These are phyloP conservation scores for Notolepis coatsorum DNA, from an alignment of 2,797 vertebrate species.

Conservation along the genomic window DNA sequence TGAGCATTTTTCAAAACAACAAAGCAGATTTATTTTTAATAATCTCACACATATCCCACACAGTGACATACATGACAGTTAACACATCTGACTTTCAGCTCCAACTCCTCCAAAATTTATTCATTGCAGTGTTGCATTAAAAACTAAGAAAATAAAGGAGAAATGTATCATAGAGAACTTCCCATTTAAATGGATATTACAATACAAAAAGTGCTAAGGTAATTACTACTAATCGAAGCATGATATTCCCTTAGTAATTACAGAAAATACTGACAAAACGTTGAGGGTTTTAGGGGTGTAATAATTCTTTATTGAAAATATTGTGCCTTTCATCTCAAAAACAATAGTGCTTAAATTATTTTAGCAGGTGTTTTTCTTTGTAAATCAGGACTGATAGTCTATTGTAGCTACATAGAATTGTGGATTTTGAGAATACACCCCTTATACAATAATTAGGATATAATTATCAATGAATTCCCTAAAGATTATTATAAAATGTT, in stretches of 20 bases:
- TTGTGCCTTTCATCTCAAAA: background rate
- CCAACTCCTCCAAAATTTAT: too few relatives aligned
- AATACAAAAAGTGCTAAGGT: constrained; percentile 46
- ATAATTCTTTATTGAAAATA: constrained; percentile 15
- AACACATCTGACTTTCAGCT: too few relatives aligned
- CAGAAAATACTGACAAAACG: constrained; percentile 7
- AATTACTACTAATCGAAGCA: constrained; percentile 21
- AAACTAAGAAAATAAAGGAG: constrained; percentile 2
- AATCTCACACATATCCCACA: too few relatives aligned
- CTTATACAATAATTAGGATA: background rate
- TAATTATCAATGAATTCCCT: too few relatives aligned
- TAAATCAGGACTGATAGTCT: too few relatives aligned
- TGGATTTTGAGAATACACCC: background rate
- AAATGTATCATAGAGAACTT: too few relatives aligned
- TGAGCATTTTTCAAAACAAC: too few relatives aligned
- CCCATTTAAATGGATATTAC: too few relatives aligned
- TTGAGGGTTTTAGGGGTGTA: background rate
- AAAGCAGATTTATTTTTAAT: too few relatives aligned
- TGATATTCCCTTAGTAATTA: background rate
- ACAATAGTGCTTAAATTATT: background rate
- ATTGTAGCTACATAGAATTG: background rate
- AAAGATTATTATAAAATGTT: too few relatives aligned
- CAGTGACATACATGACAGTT: too few relatives aligned
- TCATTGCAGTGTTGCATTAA: background rate
- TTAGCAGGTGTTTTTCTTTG: background rate